A percentile compares a stretch with the other conserved stretches of the same genome.
Evolutionary conservation across 2,113 vertebrate species (phyloP).

Genomic region (Xenus cinereus): DNA sequence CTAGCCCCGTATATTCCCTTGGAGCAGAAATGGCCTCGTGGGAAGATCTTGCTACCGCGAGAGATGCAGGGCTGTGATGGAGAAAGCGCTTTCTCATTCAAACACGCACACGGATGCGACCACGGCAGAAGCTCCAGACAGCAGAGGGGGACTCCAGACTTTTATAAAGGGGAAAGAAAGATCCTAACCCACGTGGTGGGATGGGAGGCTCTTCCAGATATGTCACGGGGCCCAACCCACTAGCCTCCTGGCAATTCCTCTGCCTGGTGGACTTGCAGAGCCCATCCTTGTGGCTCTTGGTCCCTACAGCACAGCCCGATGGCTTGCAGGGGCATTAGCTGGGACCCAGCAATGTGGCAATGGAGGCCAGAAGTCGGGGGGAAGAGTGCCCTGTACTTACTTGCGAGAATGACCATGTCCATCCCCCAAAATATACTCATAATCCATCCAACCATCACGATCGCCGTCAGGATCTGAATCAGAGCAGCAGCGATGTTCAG

Average conservation of each 20-base stretch:
- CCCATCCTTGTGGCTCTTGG: neutral
- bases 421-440: conserved; percentile 99
- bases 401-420: conserved; percentile 99
- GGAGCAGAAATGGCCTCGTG: accelerated
- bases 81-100: neutral
- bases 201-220: neutral
- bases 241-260: neutral
- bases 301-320: accelerated
- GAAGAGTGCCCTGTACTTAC: conserved; percentile 73
- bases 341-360: neutral
- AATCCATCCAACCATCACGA: conserved; percentile 99
- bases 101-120: accelerated
- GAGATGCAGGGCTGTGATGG: accelerated
- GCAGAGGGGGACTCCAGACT: neutral
- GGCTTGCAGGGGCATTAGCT: neutral
- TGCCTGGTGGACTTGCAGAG: neutral
- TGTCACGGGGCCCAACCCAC: neutral
- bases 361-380: accelerated
- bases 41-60: neutral
- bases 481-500: conserved; percentile 94
- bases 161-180: neutral
- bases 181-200: neutral
- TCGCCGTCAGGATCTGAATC: conserved; percentile 94
- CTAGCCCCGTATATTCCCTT: neutral
- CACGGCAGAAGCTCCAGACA: neutral